A percentile compares a stretch with the other conserved stretches of the same genome.
phyloP scores from a whole-genome alignment of 1,140 invertebrate genomes.

The Drosophila ohnishii region DNA sequence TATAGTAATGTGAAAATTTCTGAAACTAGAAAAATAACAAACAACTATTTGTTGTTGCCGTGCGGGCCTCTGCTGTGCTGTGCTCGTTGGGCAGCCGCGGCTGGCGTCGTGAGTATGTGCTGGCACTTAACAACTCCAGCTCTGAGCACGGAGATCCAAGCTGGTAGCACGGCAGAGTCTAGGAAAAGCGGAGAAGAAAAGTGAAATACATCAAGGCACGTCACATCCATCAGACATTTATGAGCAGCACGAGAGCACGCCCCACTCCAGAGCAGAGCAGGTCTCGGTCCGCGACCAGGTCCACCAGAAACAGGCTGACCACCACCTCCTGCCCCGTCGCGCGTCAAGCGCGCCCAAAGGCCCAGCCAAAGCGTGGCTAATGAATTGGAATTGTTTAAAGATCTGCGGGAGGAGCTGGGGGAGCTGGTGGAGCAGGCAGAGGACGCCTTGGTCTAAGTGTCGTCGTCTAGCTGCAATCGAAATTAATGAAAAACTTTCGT shows the following conservation, averaged over 20 bases:
- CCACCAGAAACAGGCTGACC: constrained; percentile 39
- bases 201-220: constrained; percentile 80
- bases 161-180: constrained; percentile 19
- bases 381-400: constrained; percentile 77
- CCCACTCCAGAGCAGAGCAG: constrained; percentile 47
- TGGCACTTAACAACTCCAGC: constrained; percentile 69
- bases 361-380: constrained; percentile 70
- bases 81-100: constrained; percentile 27
- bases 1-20: constrained; percentile 79
- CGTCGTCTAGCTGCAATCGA: constrained; percentile 72
- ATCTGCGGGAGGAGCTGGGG: constrained; percentile 25
- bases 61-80: constrained; percentile 2
- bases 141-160: neutral
- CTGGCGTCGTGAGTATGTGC: constrained; percentile 52
- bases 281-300: constrained; percentile 35
- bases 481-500: constrained; percentile 81
- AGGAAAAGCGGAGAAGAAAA: constrained; percentile 62
- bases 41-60: constrained; percentile 44
- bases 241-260: constrained; percentile 79
- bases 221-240: constrained; percentile 80
- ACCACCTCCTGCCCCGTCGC: constrained; percentile 3
- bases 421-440: constrained; percentile 6
- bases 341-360: constrained; percentile 56
- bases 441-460: constrained; percentile 55
- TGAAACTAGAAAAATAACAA: constrained; percentile 73